Percentiles rank a stretch among this genome's conserved stretches.
Evolutionary conservation across 2,888 invertebrate genomes (phyloP).

Genomic region (Scaptomyza parva): DNA sequence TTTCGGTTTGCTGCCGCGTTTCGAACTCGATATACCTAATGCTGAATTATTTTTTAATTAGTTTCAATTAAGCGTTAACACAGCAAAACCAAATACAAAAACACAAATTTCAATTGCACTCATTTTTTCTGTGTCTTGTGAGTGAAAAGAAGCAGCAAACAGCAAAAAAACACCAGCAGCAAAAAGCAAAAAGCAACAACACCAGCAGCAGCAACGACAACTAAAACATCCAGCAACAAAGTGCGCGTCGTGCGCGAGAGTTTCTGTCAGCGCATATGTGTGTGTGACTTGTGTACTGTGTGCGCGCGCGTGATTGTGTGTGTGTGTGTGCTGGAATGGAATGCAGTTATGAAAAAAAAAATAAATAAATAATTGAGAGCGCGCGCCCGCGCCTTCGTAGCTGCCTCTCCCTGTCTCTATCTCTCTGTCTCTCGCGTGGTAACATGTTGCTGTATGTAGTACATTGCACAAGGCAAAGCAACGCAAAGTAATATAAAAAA

Average conservation of each 20-base stretch:
- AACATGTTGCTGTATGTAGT: slow-evolving; percentile 52
- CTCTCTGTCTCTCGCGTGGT: slow-evolving; percentile 29
- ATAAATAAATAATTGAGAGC: slow-evolving; percentile 80
- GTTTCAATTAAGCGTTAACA: slow-evolving; percentile 66
- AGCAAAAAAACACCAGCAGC: slow-evolving; percentile 27
- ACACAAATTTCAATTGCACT: slow-evolving; percentile 60
- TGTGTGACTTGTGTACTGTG: slow-evolving; percentile 29
- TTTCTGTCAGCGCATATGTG: slow-evolving; percentile 37
- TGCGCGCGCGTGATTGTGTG: slow-evolving; percentile 27
- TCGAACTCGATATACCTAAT: slow-evolving; percentile 28
- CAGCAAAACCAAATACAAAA: slow-evolving; percentile 28
- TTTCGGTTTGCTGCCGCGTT: neutral
- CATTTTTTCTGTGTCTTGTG: slow-evolving; percentile 53
- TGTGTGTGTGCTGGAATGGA: slow-evolving; percentile 80
- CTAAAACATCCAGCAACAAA: slow-evolving; percentile 48
- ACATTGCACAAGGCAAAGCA: slow-evolving; percentile 70
- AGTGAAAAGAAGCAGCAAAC: slow-evolving; percentile 42
- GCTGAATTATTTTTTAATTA: slow-evolving; percentile 60
- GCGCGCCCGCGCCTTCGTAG: slow-evolving; percentile 66
- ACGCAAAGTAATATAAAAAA: slow-evolving; percentile 57
- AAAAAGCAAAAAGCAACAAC: slow-evolving; percentile 31
- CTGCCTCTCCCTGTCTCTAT: slow-evolving; percentile 38
- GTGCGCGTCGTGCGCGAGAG: slow-evolving; percentile 58
- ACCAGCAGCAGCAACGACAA: slow-evolving; percentile 43
- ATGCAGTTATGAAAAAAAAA: slow-evolving; percentile 81